Conservation (phyloP, 64 coral and sea anemone species). For the Montipora cactus region DNA sequence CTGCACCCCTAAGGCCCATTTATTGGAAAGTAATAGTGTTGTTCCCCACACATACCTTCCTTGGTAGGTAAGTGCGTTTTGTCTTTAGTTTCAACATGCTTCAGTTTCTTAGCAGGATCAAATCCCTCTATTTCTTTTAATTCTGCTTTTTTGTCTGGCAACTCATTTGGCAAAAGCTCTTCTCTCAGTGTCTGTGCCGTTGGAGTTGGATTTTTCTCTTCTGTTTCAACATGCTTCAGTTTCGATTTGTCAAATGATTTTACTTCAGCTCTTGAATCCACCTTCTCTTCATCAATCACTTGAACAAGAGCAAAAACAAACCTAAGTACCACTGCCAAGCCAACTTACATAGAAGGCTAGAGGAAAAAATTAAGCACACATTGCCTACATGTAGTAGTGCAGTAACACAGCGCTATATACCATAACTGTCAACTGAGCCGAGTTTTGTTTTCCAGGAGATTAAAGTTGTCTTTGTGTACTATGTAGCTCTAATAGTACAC, state of each 20-base stretch:
- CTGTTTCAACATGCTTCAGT: conserved; percentile 76
- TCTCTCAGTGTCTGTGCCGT: conserved; percentile 27
- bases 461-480: too few species aligned
- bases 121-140: conserved; percentile 60
- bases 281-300: conserved; percentile 40
- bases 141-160: conserved; percentile 47
- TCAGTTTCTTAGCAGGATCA: conserved; percentile 49
- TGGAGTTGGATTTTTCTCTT: conserved; percentile 64
- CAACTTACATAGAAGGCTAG: too few species aligned
- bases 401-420: too few species aligned
- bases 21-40: neutral
- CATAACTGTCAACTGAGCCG: too few species aligned
- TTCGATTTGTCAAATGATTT: conserved; percentile 64
- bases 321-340: too few species aligned
- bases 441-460: too few species aligned
- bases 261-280: conserved; percentile 45
- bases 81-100: conserved; percentile 69
- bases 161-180: conserved; percentile 14
- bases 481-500: too few species aligned
- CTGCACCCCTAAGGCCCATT: too few species aligned
- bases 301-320: neutral
- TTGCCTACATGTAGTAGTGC: too few species aligned
- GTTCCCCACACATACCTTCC: neutral
- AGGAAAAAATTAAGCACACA: too few species aligned
- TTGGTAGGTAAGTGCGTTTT: conserved; percentile 62